phyloP scores from a whole-genome alignment of 1,140 invertebrate genomes.

The Heliconius congener region DNA sequence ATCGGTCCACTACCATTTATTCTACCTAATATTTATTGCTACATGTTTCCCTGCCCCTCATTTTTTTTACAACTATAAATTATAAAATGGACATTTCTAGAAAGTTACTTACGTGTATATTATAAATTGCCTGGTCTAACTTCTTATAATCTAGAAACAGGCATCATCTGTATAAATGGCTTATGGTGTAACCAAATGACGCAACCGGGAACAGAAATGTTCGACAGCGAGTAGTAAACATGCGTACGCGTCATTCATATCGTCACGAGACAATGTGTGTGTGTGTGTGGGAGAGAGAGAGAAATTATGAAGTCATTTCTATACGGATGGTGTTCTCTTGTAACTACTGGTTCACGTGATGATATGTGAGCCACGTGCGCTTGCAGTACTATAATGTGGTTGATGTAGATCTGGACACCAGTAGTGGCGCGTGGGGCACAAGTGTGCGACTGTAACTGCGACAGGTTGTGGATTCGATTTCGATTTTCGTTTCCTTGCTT shows the following conservation, averaged over 20 bases:
- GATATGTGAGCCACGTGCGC: conserved; percentile 45
- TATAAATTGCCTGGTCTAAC: not conserved
- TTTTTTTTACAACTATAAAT: not conserved
- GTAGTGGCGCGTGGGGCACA: no score
- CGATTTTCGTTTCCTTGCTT: no score
- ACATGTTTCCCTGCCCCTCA: not conserved
- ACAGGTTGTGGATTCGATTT: no score
- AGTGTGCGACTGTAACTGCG: no score
- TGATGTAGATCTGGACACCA: not conserved
- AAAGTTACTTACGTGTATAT: no score
- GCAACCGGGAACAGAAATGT: conserved; percentile 58
- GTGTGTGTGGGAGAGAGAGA: conserved; percentile 35
- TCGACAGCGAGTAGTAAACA: conserved; percentile 68
- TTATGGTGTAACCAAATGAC: conserved; percentile 48
- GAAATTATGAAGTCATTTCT: conserved; percentile 67
- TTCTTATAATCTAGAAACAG: not conserved
- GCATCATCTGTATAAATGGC: conserved; percentile 36
- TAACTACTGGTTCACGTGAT: conserved; percentile 25
- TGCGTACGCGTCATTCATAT: conserved; percentile 70
- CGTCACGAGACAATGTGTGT: conserved; percentile 24
- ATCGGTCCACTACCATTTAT: no score
- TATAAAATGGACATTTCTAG: no score
- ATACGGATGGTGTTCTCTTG: conserved; percentile 47
- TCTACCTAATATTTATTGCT: no score
- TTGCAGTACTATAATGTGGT: not conserved